Percentiles rank a stretch among this genome's conserved stretches.
These are phyloP conservation scores for Probaryconus sp. DNA, from an alignment of 1,140 invertebrate species.

Conservation along the genomic window DNA sequence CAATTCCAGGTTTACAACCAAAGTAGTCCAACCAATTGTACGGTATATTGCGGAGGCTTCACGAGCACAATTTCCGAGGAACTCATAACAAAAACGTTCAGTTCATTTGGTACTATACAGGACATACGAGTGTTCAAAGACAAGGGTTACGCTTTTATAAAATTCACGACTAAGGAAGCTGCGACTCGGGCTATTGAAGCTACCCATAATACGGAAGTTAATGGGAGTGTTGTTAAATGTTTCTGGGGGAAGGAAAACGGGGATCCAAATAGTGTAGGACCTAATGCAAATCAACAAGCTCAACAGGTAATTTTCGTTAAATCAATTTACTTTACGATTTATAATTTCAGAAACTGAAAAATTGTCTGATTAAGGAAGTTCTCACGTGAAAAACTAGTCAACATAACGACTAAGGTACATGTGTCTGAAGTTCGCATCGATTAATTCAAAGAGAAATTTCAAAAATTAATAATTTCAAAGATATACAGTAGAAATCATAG, in stretches of 20 bases:
- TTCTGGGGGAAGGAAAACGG: conserved; percentile 99
- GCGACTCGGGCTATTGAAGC: conserved; percentile 98
- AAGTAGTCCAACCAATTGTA: conserved; percentile 98
- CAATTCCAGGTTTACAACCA: conserved; percentile 90
- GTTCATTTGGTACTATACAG: conserved; percentile 95
- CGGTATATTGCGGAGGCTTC: conserved; percentile 99
- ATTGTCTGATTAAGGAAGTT: too few species aligned
- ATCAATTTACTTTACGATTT: neutral
- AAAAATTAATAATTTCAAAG: too few species aligned
- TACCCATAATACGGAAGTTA: conserved; percentile 97
- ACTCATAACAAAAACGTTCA: conserved; percentile 96
- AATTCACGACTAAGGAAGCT: conserved; percentile 97
- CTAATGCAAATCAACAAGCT: conserved; percentile 79
- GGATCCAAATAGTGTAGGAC: conserved; percentile 83
- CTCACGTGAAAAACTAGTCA: too few species aligned
- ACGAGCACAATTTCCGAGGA: conserved; percentile 96
- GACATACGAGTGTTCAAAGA: conserved; percentile 99
- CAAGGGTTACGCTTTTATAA: conserved; percentile 99
- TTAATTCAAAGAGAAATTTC: too few species aligned
- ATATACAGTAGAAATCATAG: too few species aligned
- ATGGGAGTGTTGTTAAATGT: conserved; percentile 97
- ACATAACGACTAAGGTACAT: too few species aligned
- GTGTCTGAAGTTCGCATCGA: too few species aligned
- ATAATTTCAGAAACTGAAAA: too few species aligned
- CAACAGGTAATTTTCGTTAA: conserved; percentile 73